Conservation (phyloP, 1,140 invertebrate species). For the Zophobas morio region DNA sequence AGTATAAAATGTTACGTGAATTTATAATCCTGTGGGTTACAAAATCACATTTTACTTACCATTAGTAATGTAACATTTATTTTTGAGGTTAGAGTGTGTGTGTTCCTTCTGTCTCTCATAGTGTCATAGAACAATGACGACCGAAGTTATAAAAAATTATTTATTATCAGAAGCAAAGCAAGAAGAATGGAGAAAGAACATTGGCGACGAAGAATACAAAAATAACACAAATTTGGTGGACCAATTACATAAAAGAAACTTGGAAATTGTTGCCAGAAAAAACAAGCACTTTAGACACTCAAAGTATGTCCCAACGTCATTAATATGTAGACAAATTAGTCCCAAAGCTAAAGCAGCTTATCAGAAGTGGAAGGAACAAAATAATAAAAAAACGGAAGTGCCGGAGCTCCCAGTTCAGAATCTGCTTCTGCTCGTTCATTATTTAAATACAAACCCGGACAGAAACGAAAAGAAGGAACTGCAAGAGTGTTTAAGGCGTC, state of each 20-base stretch:
- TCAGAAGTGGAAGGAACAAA: neutral
- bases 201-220: constrained; percentile 5
- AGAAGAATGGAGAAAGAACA: neutral
- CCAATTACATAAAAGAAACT: neutral
- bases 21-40: neutral
- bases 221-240: neutral
- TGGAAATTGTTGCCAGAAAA: neutral
- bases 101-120: neutral
- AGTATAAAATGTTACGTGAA: neutral
- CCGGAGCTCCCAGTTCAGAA: neutral
- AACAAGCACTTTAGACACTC: neutral
- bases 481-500: constrained; percentile 20
- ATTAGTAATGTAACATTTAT: neutral
- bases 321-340: neutral
- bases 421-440: neutral
- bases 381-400: neutral
- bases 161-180: neutral
- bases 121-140: neutral
- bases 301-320: neutral
- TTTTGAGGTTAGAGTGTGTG: constrained; percentile 13
- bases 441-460: neutral
- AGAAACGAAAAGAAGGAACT: neutral
- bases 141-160: neutral
- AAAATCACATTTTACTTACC: neutral
- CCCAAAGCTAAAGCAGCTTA: neutral